Evolutionary conservation across 35 echinoderm and acorn worm species (phyloP).

Genomic region (Patiria miniata): DNA sequence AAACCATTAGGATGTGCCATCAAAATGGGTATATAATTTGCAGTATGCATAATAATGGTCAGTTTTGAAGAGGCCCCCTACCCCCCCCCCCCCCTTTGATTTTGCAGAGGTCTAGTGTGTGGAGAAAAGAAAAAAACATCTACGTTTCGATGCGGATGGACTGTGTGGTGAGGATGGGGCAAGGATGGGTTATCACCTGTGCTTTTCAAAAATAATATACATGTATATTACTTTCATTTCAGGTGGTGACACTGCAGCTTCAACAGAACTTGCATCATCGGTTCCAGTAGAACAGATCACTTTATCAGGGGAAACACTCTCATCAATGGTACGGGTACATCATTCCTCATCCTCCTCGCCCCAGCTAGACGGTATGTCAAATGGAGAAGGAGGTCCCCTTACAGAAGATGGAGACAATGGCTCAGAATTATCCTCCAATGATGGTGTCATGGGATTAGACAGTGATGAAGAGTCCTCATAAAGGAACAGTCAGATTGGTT

Average conservation of each 20-base stretch:
- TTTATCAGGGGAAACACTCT: slow-evolving; percentile 49
- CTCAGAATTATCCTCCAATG: slow-evolving; percentile 36
- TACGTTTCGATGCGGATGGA: too few species aligned
- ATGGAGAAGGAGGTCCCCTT: slow-evolving; percentile 30
- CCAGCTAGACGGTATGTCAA: slow-evolving; percentile 42
- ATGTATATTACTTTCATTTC: neutral
- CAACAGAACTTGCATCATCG: slow-evolving; percentile 42
- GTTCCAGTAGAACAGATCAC: slow-evolving; percentile 40
- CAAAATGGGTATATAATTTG: too few species aligned
- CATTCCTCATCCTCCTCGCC: slow-evolving; percentile 44
- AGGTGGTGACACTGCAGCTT: slow-evolving; percentile 32
- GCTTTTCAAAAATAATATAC: neutral
- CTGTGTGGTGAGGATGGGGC: too few species aligned
- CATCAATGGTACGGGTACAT: slow-evolving; percentile 54
- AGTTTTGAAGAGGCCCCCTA: too few species aligned
- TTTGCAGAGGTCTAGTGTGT: too few species aligned
- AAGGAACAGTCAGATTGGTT: too few species aligned
- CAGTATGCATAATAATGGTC: too few species aligned
- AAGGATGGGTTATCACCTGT: neutral
- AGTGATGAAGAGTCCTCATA: slow-evolving; percentile 23
- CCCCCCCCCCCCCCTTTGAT: too few species aligned
- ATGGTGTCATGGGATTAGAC: slow-evolving; percentile 19
- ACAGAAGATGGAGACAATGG: slow-evolving; percentile 19
- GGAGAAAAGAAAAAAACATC: too few species aligned
- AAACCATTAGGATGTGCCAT: too few species aligned